A percentile compares a stretch with the other conserved stretches of the same genome.
phyloP scores from a whole-genome alignment of 2,113 vertebrate genomes.

The Callaeas wilsoni region DNA sequence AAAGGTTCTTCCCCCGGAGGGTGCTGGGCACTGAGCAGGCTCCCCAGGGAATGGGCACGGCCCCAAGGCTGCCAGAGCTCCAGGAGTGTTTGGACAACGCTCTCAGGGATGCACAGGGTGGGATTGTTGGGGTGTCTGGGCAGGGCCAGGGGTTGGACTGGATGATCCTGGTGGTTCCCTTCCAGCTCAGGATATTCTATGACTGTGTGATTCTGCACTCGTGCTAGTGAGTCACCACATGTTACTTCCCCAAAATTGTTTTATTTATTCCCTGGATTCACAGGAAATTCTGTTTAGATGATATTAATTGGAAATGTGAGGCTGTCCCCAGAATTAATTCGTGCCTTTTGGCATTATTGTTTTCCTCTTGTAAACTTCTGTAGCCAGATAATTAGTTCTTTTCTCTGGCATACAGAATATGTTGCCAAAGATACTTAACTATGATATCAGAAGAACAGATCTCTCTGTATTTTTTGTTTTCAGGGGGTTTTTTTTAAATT shows the following conservation, averaged over 20 bases:
- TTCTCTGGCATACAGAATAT: not conserved
- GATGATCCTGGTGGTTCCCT: rapidly evolving
- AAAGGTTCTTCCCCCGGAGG: not conserved
- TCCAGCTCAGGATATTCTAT: rapidly evolving
- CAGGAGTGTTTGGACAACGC: rapidly evolving
- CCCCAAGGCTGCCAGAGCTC: not conserved
- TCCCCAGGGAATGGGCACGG: not conserved
- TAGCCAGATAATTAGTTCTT: not conserved
- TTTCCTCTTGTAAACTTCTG: not conserved
- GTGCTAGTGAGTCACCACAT: not conserved
- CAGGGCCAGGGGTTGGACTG: rapidly evolving
- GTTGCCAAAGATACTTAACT: not conserved
- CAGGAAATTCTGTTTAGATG: not conserved
- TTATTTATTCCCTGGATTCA: not conserved
- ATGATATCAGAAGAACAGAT: not conserved
- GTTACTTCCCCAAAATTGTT: not conserved
- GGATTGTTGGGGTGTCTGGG: not conserved
- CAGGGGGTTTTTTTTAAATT: not conserved
- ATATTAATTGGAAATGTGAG: not conserved
- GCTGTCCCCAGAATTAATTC: not conserved
- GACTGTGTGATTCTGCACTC: not conserved
- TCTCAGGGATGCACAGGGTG: not conserved
- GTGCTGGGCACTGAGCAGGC: not conserved
- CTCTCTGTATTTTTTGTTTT: not conserved
- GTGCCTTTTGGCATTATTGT: not conserved